Conservation (phyloP, 1,140 invertebrate genomes). For the Conopomorpha cramerella region DNA sequence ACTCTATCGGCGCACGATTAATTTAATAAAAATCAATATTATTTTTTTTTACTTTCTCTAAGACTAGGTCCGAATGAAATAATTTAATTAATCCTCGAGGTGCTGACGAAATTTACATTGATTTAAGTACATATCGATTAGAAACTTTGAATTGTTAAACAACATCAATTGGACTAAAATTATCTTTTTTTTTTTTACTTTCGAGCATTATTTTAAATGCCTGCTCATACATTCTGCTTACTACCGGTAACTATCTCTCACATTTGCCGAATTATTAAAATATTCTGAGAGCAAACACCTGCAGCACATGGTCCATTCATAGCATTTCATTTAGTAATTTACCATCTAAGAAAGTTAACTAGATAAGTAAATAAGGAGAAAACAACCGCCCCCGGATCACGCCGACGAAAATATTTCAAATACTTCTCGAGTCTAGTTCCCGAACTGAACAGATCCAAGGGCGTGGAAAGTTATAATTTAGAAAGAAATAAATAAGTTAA, state of each 20-base stretch:
- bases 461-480: not conserved
- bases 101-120: conserved; percentile 55
- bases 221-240: conserved; percentile 53
- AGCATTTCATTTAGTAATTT: conserved; percentile 44
- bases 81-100: conserved; percentile 44
- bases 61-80: conserved; percentile 56
- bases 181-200: conserved; percentile 27
- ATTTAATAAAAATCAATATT: conserved; percentile 2
- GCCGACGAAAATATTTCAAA: too few species aligned
- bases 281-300: conserved; percentile 53
- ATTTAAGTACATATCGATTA: conserved; percentile 58
- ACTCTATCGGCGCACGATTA: not conserved
- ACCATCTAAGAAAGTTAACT: conserved; percentile 59
- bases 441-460: too few species aligned
- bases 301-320: conserved; percentile 53
- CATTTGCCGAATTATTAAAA: conserved; percentile 41
- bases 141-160: conserved; percentile 55
- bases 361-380: too few species aligned
- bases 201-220: conserved; percentile 56
- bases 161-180: conserved; percentile 58
- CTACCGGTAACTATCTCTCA: conserved; percentile 46
- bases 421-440: too few species aligned
- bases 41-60: conserved; percentile 23
- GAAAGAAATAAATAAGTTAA: conserved; percentile 56
- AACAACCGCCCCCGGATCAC: too few species aligned